These are phyloP conservation scores for Paramormyrops kingsleyae DNA, from an alignment of 2,113 vertebrate species.

Conservation along the genomic window DNA sequence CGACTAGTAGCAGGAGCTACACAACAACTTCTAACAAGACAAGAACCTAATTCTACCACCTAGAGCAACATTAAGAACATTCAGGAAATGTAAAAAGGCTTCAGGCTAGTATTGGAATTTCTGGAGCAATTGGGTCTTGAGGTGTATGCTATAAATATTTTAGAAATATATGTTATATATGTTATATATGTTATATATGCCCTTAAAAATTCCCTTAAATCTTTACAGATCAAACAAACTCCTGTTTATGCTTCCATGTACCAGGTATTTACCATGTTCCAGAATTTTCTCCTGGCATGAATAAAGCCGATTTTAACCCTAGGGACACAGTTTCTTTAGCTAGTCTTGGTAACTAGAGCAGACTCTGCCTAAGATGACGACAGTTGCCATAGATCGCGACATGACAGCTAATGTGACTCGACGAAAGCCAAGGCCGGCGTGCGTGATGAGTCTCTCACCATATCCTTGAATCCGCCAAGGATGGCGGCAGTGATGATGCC, in stretches of 20 bases:
- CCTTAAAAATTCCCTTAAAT: background rate
- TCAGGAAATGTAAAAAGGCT: background rate
- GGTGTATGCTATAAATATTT: background rate
- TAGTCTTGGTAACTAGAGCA: background rate
- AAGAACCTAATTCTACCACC: background rate
- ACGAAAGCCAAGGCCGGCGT: background rate
- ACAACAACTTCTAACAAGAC: background rate
- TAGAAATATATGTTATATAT: background rate
- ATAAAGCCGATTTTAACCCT: background rate
- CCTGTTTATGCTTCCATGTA: background rate
- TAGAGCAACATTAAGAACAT: background rate
- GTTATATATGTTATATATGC: background rate
- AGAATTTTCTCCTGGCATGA: background rate
- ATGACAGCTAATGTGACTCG: background rate
- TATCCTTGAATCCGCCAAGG: conserved; percentile 94
- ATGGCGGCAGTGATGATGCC: conserved; percentile 96
- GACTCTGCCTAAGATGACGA: background rate
- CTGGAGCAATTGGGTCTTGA: background rate
- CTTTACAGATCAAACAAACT: background rate
- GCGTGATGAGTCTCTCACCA: conserved; percentile 62
- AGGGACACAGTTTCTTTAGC: background rate
- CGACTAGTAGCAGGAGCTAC: background rate
- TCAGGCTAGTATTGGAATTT: background rate
- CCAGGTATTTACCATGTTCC: background rate
- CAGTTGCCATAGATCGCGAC: background rate